phyloP scores from a whole-genome alignment of 2,888 invertebrate species.

The Diarsia rubi region DNA sequence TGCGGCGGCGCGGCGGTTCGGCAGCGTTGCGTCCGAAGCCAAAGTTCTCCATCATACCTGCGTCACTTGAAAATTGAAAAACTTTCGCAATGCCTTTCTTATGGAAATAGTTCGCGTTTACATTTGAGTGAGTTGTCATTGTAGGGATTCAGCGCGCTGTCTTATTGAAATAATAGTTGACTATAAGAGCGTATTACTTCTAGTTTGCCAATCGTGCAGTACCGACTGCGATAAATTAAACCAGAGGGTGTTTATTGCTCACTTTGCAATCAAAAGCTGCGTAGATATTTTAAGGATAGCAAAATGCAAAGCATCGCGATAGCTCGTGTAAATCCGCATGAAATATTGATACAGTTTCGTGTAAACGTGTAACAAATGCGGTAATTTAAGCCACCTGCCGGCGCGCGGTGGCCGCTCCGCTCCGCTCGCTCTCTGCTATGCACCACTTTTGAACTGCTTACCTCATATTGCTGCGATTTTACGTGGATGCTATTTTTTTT shows the following conservation, averaged over 20 bases:
- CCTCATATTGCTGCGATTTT: constrained; percentile 77
- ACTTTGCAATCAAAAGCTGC: constrained; percentile 69
- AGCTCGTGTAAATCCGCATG: constrained; percentile 90
- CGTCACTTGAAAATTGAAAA: constrained; percentile 91
- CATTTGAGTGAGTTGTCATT: constrained; percentile 90
- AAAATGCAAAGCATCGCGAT: constrained; percentile 87
- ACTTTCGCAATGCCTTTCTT: constrained; percentile 90
- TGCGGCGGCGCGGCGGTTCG: constrained; percentile 51
- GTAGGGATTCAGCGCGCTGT: constrained; percentile 85
- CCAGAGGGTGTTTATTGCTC: constrained; percentile 60
- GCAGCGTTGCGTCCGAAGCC: constrained; percentile 80
- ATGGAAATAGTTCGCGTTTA: constrained; percentile 90
- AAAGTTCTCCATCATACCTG: constrained; percentile 90
- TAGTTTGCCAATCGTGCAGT: constrained; percentile 52
- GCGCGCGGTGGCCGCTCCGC: constrained; percentile 68
- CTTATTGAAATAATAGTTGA: constrained; percentile 79
- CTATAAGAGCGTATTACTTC: constrained; percentile 64
- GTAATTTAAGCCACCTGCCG: constrained; percentile 90
- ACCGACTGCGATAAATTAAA: constrained; percentile 53
- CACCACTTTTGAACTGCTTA: constrained; percentile 87
- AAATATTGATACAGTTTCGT: constrained; percentile 91
- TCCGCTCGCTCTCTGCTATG: constrained; percentile 78
- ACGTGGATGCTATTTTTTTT: constrained; percentile 73
- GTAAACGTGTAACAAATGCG: constrained; percentile 91
- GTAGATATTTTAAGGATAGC: constrained; percentile 82